phyloP scores from a whole-genome alignment of 2,888 invertebrate species.

The Elegia similella region DNA sequence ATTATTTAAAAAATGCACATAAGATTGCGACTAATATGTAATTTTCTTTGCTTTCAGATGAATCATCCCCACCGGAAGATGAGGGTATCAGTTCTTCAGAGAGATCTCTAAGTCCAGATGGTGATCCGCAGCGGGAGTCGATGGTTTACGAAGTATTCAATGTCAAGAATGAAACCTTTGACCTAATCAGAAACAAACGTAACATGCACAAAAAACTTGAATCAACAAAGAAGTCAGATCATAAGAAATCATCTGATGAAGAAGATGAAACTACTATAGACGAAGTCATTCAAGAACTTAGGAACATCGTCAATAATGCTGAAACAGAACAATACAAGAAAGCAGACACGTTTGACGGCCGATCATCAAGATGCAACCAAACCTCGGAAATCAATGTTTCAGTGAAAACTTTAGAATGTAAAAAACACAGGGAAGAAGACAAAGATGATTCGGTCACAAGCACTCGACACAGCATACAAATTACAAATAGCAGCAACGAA shows the following conservation, averaged over 20 bases:
- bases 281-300: slow-evolving; percentile 92
- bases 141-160: slow-evolving; percentile 83
- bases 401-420: slow-evolving; percentile 53
- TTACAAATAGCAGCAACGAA: slow-evolving; percentile 64
- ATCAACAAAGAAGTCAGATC: slow-evolving; percentile 45
- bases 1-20: too few relatives aligned
- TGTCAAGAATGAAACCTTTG: slow-evolving; percentile 81
- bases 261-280: slow-evolving; percentile 92
- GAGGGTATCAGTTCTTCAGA: slow-evolving; percentile 95
- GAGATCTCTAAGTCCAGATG: slow-evolving; percentile 88
- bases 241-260: slow-evolving; percentile 79
- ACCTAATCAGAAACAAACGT: slow-evolving; percentile 69
- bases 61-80: slow-evolving; percentile 90
- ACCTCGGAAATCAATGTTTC: slow-evolving; percentile 69
- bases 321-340: slow-evolving; percentile 85
- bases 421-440: slow-evolving; percentile 58
- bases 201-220: slow-evolving; percentile 65
- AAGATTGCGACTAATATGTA: too few relatives aligned
- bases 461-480: slow-evolving; percentile 76
- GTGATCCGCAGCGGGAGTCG: slow-evolving; percentile 82
- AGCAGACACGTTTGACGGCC: slow-evolving; percentile 52
- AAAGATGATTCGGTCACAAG: slow-evolving; percentile 80
- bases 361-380: slow-evolving; percentile 64
- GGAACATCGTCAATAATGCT: slow-evolving; percentile 92
- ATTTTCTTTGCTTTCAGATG: slow-evolving; percentile 63